phyloP scores from a whole-genome alignment of 1,140 invertebrate species.

The Colletes latitarsis region DNA sequence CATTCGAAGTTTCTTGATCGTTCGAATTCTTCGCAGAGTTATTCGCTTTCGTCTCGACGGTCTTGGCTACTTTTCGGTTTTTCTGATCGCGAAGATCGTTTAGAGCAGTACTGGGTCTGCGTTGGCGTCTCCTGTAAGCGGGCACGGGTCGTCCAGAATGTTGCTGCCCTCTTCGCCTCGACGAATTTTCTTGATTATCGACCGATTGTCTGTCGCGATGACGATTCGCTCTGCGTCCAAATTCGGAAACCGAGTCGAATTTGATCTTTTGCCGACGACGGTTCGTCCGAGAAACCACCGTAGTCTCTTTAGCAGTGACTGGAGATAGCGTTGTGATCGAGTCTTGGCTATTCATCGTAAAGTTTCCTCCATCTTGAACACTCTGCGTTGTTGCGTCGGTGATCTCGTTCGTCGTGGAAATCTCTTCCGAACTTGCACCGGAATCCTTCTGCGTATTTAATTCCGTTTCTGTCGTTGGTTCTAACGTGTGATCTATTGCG shows the following conservation, averaged over 20 bases:
- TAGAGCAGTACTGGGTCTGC: background rate
- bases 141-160: conserved; percentile 25
- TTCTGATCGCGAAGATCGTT: background rate
- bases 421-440: background rate
- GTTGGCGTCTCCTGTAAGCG: background rate
- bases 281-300: background rate
- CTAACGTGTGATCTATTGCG: background rate
- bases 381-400: background rate
- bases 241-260: background rate
- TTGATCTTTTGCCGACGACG: background rate
- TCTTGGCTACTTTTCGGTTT: background rate
- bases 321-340: background rate
- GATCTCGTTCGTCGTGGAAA: background rate
- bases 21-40: background rate
- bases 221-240: background rate
- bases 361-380: background rate
- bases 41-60: background rate
- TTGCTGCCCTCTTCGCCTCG: background rate
- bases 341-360: too few relatives aligned
- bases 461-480: background rate
- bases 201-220: background rate
- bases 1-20: background rate
- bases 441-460: background rate
- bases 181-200: background rate
- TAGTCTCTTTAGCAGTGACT: background rate